Evolutionary conservation across 2,888 invertebrate genomes (phyloP), one percentile per base, ranked within the genome.

Genomic region (Nomada ferruginata): DNA sequence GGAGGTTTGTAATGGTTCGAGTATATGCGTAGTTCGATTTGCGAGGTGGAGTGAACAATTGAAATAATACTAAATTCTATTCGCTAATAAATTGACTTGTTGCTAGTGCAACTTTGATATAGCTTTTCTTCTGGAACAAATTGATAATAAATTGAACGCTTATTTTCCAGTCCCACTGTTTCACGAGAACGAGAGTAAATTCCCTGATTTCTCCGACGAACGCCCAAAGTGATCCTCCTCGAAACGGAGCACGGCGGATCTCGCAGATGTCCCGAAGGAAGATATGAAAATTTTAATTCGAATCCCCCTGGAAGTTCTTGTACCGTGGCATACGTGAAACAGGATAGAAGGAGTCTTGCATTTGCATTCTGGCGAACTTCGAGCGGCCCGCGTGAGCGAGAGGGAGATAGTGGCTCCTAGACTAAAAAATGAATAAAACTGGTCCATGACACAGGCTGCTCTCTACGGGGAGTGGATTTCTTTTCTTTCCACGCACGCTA

Each of bases 201-300:
- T 78, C 42, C 20, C 36, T 10, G 60, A 65, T 55, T 79, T 55
- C 50, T 3, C 23, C 47, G 20, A 18, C 29, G 59, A 64, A 42
- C 53, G 23, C 10, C 50, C 23, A 26, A 60, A 53, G 75, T n/a
- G 66, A 66, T 61, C 36, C 36, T n/a, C 36, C 36, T 36, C 70
- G 44, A 50, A 59, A 47, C 47, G 59, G 53, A 9, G 13, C 55
- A 15, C 26, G 47, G 11, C 42, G 61, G 42, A 26, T 76, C 60
- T 71, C 71, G 71, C 78, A 78, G 79, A 78, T 66, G 79, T 71
- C 71, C 66, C 64, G 53, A 59, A 60, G 59, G 79, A 66, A 71
- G 71, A 71, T 78, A 79, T 78, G 79, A 79, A 79, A 79, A 79
- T 78, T 79, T 79, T 79, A 79, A 79, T 79, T 79, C 79, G 71